A percentile compares a stretch with the other conserved stretches of the same genome.
phyloP scores from a whole-genome alignment of 2,888 invertebrate species.

The Crematogaster levior region DNA sequence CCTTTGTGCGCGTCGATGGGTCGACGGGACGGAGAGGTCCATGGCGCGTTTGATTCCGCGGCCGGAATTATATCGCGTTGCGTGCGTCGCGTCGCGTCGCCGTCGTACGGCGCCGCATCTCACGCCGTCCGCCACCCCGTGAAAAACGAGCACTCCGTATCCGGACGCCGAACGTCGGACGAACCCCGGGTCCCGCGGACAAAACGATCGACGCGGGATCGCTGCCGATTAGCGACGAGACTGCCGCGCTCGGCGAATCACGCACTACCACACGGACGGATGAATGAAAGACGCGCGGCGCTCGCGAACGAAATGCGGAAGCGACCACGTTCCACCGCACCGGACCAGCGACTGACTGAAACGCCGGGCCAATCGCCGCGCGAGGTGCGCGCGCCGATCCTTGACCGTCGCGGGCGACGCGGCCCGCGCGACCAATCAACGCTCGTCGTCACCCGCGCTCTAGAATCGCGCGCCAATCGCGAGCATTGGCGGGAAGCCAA shows the following conservation, averaged over 20 bases:
- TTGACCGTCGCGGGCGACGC: neutral
- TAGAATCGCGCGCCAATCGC: conserved; percentile 20
- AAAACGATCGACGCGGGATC: too few relatives aligned
- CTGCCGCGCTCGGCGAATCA: conserved; percentile 34
- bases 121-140: conserved; percentile 1
- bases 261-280: conserved; percentile 61
- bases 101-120: conserved; percentile 46
- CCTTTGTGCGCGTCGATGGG: conserved; percentile 77
- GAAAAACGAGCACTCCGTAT: conserved; percentile 32
- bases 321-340: conserved; percentile 79
- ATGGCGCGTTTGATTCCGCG: conserved; percentile 25
- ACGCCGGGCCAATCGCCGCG: conserved; percentile 71
- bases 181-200: too few relatives aligned
- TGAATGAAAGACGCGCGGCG: conserved; percentile 76
- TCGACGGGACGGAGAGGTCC: conserved; percentile 61
- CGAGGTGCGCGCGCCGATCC: conserved; percentile 36
- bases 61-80: conserved; percentile 24
- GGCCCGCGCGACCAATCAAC: conserved; percentile 10
- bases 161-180: conserved; percentile 30
- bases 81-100: conserved; percentile 38
- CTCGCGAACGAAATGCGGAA: conserved; percentile 70
- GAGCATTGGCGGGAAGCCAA: conserved; percentile 3
- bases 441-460: neutral
- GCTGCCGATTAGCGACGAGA: conserved; percentile 18
- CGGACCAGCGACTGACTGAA: conserved; percentile 77